Conservation (phyloP, 2,797 vertebrate species). For the Naso thynnoides region DNA sequence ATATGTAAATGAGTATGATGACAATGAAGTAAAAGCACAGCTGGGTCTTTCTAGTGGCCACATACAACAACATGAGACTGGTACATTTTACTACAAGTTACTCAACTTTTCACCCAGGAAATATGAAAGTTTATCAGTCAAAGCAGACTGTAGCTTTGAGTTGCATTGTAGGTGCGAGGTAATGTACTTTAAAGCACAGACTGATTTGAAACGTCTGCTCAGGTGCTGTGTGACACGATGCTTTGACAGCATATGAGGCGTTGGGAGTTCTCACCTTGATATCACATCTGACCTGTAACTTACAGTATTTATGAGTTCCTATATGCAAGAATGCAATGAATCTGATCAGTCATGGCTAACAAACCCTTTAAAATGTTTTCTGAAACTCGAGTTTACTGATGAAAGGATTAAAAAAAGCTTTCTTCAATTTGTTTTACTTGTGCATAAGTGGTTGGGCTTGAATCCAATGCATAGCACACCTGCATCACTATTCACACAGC, state of each 20-base stretch:
- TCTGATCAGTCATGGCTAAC: conserved; percentile 4
- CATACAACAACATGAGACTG: neutral
- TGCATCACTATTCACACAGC: conserved; percentile 2
- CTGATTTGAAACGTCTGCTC: conserved; percentile 11
- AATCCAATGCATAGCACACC: neutral
- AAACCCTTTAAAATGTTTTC: conserved; percentile 10
- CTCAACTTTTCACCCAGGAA: neutral
- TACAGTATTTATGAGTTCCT: neutral
- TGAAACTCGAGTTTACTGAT: neutral
- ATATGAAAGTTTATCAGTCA: neutral
- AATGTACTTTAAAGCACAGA: neutral
- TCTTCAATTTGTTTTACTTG: neutral
- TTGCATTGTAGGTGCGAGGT: neutral
- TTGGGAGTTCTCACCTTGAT: neutral
- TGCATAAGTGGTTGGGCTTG: neutral
- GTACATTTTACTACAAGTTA: neutral
- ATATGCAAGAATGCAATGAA: neutral
- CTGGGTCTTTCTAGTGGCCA: no score
- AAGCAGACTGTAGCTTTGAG: neutral
- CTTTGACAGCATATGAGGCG: neutral
- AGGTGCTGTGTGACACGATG: neutral
- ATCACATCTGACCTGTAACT: neutral
- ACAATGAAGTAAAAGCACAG: no score
- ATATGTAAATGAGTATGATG: neutral
- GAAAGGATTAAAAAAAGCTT: neutral